Conservation (phyloP, 2,113 vertebrate species). For the Petromus typicus region DNA sequence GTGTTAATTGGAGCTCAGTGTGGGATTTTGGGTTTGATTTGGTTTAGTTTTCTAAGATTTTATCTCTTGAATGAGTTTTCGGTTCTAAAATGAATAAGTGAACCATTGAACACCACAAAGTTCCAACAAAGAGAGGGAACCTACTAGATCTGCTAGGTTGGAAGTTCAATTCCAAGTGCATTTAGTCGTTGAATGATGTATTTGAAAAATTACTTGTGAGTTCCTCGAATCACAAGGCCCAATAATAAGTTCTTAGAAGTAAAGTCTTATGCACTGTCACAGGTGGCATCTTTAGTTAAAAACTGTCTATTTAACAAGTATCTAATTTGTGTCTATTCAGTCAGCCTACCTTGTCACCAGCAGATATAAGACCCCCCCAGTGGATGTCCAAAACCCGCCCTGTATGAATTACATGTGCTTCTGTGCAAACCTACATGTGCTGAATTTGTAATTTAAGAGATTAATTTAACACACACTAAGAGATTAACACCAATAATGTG, state of each 20-base stretch:
- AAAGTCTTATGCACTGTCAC: background rate
- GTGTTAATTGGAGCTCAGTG: background rate
- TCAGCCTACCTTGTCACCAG: background rate
- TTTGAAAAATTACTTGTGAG: background rate
- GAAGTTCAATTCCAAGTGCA: background rate
- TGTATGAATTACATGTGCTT: background rate
- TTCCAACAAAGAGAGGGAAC: background rate
- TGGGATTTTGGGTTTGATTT: background rate
- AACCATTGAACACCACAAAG: background rate
- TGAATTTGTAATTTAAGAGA: background rate
- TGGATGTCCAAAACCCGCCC: background rate
- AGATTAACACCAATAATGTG: background rate
- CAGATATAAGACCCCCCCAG: background rate
- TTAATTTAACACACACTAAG: background rate
- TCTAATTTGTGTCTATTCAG: background rate
- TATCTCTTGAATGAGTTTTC: constrained; percentile 26
- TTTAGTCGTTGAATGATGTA: background rate
- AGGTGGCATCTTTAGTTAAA: background rate
- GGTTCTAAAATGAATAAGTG: background rate
- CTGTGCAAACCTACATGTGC: background rate
- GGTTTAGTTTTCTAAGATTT: background rate
- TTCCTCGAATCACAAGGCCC: background rate
- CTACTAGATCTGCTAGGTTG: background rate
- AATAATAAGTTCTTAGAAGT: background rate
- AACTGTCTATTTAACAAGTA: background rate